Conservation (phyloP, 2,797 vertebrate genomes). For the Schizopygopsis pylzovi region DNA sequence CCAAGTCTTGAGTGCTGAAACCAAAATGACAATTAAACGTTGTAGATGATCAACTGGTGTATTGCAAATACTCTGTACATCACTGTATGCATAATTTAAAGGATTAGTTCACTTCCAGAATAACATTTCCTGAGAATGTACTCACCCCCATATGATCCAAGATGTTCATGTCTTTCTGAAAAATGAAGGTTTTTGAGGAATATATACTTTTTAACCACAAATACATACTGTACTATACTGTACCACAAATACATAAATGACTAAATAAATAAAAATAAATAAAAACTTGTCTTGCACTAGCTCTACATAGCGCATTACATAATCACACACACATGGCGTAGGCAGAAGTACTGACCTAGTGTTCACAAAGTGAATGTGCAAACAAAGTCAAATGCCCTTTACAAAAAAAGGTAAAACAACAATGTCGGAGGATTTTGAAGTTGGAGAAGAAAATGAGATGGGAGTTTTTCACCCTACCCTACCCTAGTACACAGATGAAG, state of each 20-base stretch:
- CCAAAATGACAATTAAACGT: slow-evolving; percentile 12
- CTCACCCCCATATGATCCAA: neutral
- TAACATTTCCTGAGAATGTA: neutral
- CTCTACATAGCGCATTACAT: neutral
- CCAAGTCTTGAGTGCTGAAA: slow-evolving; percentile 1
- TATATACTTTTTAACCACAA: no score
- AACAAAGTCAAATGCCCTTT: no score
- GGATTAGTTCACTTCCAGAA: neutral
- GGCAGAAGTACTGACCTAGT: no score
- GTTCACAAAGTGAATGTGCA: no score
- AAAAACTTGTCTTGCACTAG: neutral
- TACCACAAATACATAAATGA: no score
- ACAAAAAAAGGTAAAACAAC: no score
- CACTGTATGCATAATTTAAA: slow-evolving; percentile 14
- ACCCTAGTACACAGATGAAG: no score
- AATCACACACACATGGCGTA: neutral
- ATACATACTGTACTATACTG: no score
- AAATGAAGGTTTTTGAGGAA: neutral
- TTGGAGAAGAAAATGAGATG: no score
- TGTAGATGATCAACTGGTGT: neutral
- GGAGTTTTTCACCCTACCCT: no score
- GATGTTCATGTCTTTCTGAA: neutral
- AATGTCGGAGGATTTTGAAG: no score
- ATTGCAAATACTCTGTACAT: slow-evolving; percentile 8
- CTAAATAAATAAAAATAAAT: no score